Percentiles rank a stretch among this genome's conserved stretches.
Conservation (phyloP, 1,140 invertebrate species). For the Tribolium madens region DNA sequence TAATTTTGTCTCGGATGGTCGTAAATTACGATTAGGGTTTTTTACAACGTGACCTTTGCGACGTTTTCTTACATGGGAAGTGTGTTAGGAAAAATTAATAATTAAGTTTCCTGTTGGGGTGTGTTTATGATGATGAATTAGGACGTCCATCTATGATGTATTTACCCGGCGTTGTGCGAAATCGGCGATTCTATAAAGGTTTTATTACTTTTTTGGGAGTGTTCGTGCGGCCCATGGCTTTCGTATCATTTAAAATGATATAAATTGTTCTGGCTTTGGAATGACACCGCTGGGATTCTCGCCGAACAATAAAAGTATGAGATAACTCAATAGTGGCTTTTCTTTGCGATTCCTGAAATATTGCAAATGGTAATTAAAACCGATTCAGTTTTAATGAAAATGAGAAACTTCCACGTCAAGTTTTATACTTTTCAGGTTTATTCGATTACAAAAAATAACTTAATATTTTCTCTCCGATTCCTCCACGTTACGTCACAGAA, state of each 20-base stretch:
- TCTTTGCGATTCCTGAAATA: not conserved
- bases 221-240: conserved; percentile 48
- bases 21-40: conserved; percentile 51
- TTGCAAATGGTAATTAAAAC: conserved; percentile 3
- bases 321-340: conserved; percentile 47
- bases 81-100: conserved; percentile 1
- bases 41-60: conserved; percentile 24
- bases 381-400: conserved; percentile 9
- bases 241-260: conserved; percentile 57
- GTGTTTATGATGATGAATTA: conserved; percentile 20
- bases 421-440: conserved; percentile 23
- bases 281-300: conserved; percentile 49
- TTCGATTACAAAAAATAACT: conserved; percentile 41
- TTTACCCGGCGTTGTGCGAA: conserved; percentile 38
- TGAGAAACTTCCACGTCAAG: conserved; percentile 3
- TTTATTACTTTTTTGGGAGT: conserved; percentile 51
- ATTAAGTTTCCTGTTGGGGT: conserved; percentile 1
- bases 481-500: conserved; percentile 27
- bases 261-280: conserved; percentile 54
- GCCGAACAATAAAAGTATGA: conserved; percentile 49
- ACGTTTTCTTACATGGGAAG: not conserved
- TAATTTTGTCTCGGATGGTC: conserved; percentile 44
- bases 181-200: conserved; percentile 46
- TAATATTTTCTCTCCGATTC: conserved; percentile 39
- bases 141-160: not conserved